Evolutionary conservation across 2,797 vertebrate species (phyloP).

Genomic region (Hapalemur alaotrensis): DNA sequence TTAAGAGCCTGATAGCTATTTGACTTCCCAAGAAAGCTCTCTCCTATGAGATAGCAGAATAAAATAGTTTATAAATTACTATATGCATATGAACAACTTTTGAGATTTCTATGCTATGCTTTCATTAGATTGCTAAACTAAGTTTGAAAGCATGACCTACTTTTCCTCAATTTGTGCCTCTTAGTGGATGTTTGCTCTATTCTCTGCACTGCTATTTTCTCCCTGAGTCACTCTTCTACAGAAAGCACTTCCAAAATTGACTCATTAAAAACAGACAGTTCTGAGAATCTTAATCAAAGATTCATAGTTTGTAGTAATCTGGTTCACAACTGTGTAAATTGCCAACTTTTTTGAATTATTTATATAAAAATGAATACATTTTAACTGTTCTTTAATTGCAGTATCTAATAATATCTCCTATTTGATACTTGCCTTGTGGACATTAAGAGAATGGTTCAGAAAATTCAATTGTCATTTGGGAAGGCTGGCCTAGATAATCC

Average conservation of each 20-base stretch:
- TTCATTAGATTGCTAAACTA: conserved; percentile 1
- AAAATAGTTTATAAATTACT: background rate
- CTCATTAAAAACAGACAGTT: conserved; percentile 56
- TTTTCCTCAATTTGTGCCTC: conserved; percentile 24
- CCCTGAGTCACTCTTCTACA: conserved; percentile 36
- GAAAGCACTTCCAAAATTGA: conserved; percentile 59
- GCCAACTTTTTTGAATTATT: conserved; percentile 71
- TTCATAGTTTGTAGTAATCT: conserved; percentile 67
- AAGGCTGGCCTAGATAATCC: conserved; percentile 59
- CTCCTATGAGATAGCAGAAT: background rate
- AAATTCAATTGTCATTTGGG: conserved; percentile 42
- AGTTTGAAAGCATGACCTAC: conserved; percentile 50
- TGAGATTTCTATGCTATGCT: background rate
- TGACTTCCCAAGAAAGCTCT: background rate
- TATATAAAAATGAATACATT: conserved; percentile 69
- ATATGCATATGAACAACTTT: background rate
- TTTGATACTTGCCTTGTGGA: conserved; percentile 39
- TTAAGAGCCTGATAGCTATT: background rate
- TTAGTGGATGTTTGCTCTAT: background rate
- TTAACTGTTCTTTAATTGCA: conserved; percentile 67
- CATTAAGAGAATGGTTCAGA: conserved; percentile 25
- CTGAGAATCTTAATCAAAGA: conserved; percentile 65
- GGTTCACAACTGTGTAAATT: conserved; percentile 55
- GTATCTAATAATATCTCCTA: conserved; percentile 63
- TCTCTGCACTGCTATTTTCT: conserved; percentile 52